Evolutionary conservation across 2,797 vertebrate species (phyloP), one percentile per base, ranked within the genome.

Genomic region (Semotilus atromaculatus): DNA sequence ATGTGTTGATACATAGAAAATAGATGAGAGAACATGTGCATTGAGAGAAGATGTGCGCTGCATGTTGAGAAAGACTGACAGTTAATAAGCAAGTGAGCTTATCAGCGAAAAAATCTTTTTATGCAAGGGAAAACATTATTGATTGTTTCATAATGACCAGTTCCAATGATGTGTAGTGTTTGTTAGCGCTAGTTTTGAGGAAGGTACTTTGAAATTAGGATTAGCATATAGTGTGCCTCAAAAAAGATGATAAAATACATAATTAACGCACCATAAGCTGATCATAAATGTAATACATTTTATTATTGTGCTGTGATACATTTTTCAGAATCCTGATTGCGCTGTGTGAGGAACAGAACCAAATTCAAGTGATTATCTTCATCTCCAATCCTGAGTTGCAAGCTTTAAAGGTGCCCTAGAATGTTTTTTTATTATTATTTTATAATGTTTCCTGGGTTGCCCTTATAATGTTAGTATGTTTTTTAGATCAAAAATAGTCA

Each of bases 1-100:
- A 81, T 43, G 84, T 53, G 78, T 74, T 67, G n/a, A 74, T 74
- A 72, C 77, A 80, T 51, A 80, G 58, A 80, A 70, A 79, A 58
- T 40, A 71, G 53, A 78, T 34, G 71, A 85, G 67, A 75, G 71
- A 72, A 48, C 55, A 70, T 55, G 82, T 68, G 21, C 6, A 31
- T 31, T 64, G 29, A 64, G 62, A 75, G 71, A 79, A 48, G 68
- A 60, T 66, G 72, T 68, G 16, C 1, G 60, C 48, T 48, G n/a
- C n/a, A n/a, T n/a, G 40, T n/a, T 45, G n/a, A 64, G 34, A 51
- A 31, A 55, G 77, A 48, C 26, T 31, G 66, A 48, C 16, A 45
- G 14, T 36, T 82, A 64, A 74, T 51, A 76, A 66, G 16, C 31
- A 14, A 45, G 73, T 78, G 75, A 83, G 71, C 40, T 36, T 48